Conservation (phyloP, 2,888 invertebrate species). For the Meandrusa payeni region DNA sequence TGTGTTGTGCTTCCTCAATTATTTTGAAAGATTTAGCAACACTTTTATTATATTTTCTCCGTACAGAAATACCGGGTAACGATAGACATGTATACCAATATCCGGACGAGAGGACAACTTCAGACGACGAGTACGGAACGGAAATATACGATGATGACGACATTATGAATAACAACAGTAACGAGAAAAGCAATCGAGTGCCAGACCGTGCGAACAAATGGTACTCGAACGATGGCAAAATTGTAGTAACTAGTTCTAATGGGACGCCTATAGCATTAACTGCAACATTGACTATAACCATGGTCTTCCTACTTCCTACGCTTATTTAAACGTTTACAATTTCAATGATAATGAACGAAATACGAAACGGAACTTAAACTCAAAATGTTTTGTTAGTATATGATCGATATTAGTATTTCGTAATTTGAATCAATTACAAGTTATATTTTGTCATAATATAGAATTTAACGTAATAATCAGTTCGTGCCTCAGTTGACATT, state of each 20-base stretch:
- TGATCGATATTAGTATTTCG: too few species aligned
- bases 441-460: too few species aligned
- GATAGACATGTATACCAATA: slow-evolving; percentile 70
- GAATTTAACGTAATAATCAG: too few species aligned
- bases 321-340: slow-evolving; percentile 14
- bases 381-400: too few species aligned
- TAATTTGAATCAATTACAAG: too few species aligned
- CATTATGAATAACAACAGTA: slow-evolving; percentile 41
- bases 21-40: too few species aligned
- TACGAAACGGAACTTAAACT: too few species aligned
- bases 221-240: slow-evolving; percentile 71
- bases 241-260: slow-evolving; percentile 45
- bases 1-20: too few species aligned
- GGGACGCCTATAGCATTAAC: slow-evolving; percentile 35
- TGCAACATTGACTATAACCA: slow-evolving; percentile 36
- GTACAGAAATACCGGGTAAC: slow-evolving; percentile 76
- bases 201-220: slow-evolving; percentile 76
- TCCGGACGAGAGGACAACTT: slow-evolving; percentile 58
- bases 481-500: too few species aligned
- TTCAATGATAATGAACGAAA: too few species aligned
- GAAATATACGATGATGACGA: slow-evolving; percentile 65
- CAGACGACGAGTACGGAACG: slow-evolving; percentile 68
- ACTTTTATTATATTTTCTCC: too few species aligned
- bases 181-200: slow-evolving; percentile 66
- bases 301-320: slow-evolving; percentile 43